Percentiles rank a stretch among this genome's conserved stretches.
Conservation (phyloP, 2,888 invertebrate species). For the Macroteleia sp. region DNA sequence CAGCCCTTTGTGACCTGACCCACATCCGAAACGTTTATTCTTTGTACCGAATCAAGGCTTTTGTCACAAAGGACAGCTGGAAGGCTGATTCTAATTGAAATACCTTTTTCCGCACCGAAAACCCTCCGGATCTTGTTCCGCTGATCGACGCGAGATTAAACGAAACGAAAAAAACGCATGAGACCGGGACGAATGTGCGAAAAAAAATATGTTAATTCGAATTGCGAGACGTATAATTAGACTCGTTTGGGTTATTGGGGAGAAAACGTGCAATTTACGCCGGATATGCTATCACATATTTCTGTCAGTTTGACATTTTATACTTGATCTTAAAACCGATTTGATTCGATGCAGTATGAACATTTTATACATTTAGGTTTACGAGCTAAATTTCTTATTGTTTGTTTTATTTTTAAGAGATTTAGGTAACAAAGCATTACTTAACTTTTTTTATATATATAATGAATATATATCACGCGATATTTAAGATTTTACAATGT, state of each 20-base stretch:
- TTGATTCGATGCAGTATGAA: too few relatives aligned
- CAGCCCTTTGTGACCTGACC: constrained; percentile 67
- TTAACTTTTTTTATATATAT: too few relatives aligned
- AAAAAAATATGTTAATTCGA: constrained; percentile 33
- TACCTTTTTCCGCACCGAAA: constrained; percentile 34
- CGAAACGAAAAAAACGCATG: constrained; percentile 26
- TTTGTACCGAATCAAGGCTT: constrained; percentile 7
- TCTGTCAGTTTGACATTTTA: constrained; percentile 17
- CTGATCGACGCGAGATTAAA: constrained; percentile 39
- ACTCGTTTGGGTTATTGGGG: constrained; percentile 19
- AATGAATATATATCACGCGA: too few relatives aligned
- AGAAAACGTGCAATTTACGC: constrained; percentile 26
- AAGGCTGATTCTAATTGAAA: constrained; percentile 43
- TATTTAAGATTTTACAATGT: too few relatives aligned
- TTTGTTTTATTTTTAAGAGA: too few relatives aligned
- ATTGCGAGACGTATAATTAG: constrained; percentile 11
- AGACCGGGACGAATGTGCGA: constrained; percentile 41
- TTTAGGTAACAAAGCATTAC: too few relatives aligned
- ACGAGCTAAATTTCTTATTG: too few relatives aligned
- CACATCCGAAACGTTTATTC: constrained; percentile 25
- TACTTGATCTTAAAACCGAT: too few relatives aligned
- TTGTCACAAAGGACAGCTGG: constrained; percentile 28
- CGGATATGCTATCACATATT: constrained; percentile 20
- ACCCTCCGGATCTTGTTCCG: constrained; percentile 41
- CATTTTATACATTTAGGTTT: too few relatives aligned